Evolutionary conservation across 2,113 vertebrate species (phyloP).

Genomic region (Hydropotes inermis): DNA sequence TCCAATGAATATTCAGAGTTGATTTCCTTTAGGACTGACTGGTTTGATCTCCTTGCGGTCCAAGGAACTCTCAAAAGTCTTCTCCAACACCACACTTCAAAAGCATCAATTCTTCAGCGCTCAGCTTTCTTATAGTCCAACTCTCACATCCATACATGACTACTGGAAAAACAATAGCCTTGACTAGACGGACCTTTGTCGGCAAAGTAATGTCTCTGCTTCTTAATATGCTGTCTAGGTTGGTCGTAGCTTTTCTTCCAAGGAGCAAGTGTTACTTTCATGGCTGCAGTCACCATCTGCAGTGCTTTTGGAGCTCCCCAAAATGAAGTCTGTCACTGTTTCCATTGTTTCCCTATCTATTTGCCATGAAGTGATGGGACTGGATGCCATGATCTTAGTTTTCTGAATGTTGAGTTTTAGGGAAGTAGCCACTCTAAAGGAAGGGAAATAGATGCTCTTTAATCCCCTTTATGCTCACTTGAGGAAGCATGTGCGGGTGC

Average conservation of each 20-base stretch:
- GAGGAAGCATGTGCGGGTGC: fast-evolving
- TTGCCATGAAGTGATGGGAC: background rate
- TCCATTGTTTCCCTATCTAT: background rate
- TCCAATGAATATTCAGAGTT: background rate
- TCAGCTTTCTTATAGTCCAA: background rate
- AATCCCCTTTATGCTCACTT: background rate
- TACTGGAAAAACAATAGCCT: background rate
- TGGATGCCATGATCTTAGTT: background rate
- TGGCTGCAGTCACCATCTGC: background rate
- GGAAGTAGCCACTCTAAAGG: background rate
- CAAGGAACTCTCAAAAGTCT: background rate
- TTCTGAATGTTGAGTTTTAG: background rate
- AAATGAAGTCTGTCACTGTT: background rate
- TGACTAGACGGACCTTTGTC: background rate
- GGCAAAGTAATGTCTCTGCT: background rate
- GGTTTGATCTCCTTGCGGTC: background rate
- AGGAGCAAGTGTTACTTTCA: background rate
- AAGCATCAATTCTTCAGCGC: background rate
- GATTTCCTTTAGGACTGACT: background rate
- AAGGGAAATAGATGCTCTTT: background rate
- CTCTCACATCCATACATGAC: background rate
- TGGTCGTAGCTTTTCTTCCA: background rate
- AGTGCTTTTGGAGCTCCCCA: background rate
- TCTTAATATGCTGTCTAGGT: background rate
- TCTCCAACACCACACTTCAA: background rate